phyloP scores from a whole-genome alignment of 2,113 vertebrate species.

The Plecturocebus donacophilus region DNA sequence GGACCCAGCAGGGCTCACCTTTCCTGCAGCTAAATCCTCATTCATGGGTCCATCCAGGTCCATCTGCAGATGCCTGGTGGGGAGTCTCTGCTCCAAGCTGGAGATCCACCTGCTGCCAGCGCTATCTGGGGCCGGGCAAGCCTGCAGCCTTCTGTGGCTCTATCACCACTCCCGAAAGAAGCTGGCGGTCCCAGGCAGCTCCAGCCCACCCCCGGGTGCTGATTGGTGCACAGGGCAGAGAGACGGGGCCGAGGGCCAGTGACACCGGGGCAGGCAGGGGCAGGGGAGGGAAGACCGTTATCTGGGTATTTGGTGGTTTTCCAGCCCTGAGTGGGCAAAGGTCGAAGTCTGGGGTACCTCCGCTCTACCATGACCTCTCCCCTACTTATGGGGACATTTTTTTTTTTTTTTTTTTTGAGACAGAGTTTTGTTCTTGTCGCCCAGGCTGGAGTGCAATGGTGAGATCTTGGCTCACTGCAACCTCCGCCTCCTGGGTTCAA shows the following conservation, averaged over 20 bases:
- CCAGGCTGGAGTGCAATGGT: no score
- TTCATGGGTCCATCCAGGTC: not conserved
- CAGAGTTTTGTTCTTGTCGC: no score
- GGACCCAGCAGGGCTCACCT: constrained; percentile 64
- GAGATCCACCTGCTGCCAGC: not conserved
- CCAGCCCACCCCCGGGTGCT: constrained; percentile 56
- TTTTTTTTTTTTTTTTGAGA: no score
- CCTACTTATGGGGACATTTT: constrained; percentile 73
- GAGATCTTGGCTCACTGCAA: no score
- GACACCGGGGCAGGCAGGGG: not conserved
- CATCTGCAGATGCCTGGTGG: not conserved
- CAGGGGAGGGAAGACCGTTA: constrained; percentile 79
- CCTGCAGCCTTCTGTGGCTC: constrained; percentile 42
- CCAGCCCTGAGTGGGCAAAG: constrained; percentile 21
- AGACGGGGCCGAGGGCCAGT: not conserved
- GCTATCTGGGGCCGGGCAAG: not conserved
- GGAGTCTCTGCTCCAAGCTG: not conserved
- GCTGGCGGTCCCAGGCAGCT: constrained; percentile 58
- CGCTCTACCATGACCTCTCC: constrained; percentile 75
- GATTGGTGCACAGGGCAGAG: constrained; percentile 51
- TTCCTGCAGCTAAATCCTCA: not conserved
- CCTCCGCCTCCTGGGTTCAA: rapidly evolving
- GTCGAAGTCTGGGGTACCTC: constrained; percentile 75
- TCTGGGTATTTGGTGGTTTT: constrained; percentile 78
- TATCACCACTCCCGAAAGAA: constrained; percentile 78